A percentile compares a stretch with the other conserved stretches of the same genome.
phyloP scores from a whole-genome alignment of 2,113 vertebrate species.

The Saccopteryx bilineata region DNA sequence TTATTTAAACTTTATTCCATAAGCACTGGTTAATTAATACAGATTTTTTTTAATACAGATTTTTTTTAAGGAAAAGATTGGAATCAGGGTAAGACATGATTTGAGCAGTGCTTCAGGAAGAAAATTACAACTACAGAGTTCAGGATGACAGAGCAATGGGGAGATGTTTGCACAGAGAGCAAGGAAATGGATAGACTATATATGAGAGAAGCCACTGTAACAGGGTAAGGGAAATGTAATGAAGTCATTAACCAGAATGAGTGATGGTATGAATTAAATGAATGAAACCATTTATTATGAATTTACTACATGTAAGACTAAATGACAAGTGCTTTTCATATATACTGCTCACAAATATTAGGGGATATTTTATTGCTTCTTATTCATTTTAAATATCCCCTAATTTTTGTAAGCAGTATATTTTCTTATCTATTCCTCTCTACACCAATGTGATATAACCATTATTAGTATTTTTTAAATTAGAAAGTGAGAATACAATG shows the following conservation, averaged over 20 bases:
- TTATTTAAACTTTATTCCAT: background rate
- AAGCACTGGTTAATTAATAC: background rate
- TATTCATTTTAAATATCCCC: no score
- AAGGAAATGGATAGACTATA: background rate
- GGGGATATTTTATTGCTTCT: no score
- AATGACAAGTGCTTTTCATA: background rate
- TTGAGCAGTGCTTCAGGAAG: background rate
- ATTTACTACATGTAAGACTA: background rate
- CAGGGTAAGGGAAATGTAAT: background rate
- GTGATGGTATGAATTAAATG: background rate
- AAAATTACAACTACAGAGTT: background rate
- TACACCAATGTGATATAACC: background rate
- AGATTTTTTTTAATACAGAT: no score
- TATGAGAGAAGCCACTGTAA: background rate
- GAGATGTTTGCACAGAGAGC: background rate
- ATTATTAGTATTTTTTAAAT: background rate
- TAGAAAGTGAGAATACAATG: background rate
- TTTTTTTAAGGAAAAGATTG: background rate
- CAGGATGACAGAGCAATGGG: background rate
- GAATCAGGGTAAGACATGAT: background rate
- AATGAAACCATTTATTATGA: background rate
- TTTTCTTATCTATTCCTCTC: conserved; percentile 20
- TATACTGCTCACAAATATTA: no score
- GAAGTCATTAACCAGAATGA: background rate
- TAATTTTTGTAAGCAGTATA: no score